Conservation (phyloP, 2,113 vertebrate genomes). For the Strigops habroptila region DNA sequence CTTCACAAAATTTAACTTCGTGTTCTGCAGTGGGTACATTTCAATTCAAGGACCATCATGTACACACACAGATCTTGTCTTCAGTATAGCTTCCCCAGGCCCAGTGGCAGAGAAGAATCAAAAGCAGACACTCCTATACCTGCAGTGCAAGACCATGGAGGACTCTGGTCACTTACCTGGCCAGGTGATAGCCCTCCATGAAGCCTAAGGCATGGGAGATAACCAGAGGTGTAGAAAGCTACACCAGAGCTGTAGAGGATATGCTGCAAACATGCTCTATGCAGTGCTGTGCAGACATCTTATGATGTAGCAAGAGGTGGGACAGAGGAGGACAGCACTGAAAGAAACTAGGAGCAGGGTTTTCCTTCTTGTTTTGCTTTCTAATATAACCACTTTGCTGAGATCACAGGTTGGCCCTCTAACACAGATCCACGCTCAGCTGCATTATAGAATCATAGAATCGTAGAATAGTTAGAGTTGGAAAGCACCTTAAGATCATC, state of each 20-base stretch:
- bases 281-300: fast-evolving
- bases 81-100: not conserved
- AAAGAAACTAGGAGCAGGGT: not conserved
- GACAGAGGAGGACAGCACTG: not conserved
- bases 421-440: not conserved
- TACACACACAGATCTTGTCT: not conserved
- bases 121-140: not conserved
- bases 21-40: not conserved
- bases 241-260: not conserved
- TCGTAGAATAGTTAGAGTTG: not conserved
- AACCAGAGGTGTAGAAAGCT: not conserved
- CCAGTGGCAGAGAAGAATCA: not conserved
- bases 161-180: not conserved
- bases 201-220: not conserved
- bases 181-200: fast-evolving
- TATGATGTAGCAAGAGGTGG: not conserved
- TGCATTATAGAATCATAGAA: not conserved
- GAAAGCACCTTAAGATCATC: not conserved
- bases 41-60: not conserved
- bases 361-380: not conserved
- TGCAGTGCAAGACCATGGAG: not conserved
- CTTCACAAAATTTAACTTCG: not conserved
- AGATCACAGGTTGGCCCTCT: not conserved
- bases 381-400: not conserved
- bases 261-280: not conserved